Evolutionary conservation across 1,140 invertebrate genomes (phyloP).

Genomic region (Pogonomyrmex barbatus): DNA sequence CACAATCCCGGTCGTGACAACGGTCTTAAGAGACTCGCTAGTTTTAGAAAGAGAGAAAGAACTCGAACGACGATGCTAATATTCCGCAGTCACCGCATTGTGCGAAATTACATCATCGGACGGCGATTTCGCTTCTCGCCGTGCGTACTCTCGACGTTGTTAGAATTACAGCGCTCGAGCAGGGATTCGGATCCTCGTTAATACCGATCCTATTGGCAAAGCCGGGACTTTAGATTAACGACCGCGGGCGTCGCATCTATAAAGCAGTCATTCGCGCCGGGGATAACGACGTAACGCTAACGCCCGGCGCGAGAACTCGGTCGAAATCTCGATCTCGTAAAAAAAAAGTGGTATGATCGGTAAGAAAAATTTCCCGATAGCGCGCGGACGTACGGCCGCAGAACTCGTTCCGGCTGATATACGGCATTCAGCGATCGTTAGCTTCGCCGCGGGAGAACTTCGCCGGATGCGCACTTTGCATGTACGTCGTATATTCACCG

Average conservation of each 20-base stretch:
- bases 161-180: neutral
- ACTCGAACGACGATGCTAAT: neutral
- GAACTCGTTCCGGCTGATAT: conserved; percentile 50
- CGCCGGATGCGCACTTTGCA: conserved; percentile 57
- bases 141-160: neutral
- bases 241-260: neutral
- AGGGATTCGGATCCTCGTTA: neutral
- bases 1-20: conserved; percentile 21
- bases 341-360: conserved; percentile 3
- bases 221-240: conserved; percentile 18
- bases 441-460: conserved; percentile 59
- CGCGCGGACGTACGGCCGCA: conserved; percentile 16
- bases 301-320: conserved; percentile 14
- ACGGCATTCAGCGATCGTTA: conserved; percentile 65
- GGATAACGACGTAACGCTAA: conserved; percentile 34
- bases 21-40: conserved; percentile 5
- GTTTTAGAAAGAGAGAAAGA: conserved; percentile 28
- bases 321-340: conserved; percentile 52
- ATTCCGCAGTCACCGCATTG: conserved; percentile 8
- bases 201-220: neutral
- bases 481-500: conserved; percentile 63
- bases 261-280: conserved; percentile 10
- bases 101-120: neutral
- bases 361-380: conserved; percentile 68
- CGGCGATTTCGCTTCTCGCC: neutral